Conservation (phyloP, 2,888 invertebrate species). For the Drosophila lacicola region DNA sequence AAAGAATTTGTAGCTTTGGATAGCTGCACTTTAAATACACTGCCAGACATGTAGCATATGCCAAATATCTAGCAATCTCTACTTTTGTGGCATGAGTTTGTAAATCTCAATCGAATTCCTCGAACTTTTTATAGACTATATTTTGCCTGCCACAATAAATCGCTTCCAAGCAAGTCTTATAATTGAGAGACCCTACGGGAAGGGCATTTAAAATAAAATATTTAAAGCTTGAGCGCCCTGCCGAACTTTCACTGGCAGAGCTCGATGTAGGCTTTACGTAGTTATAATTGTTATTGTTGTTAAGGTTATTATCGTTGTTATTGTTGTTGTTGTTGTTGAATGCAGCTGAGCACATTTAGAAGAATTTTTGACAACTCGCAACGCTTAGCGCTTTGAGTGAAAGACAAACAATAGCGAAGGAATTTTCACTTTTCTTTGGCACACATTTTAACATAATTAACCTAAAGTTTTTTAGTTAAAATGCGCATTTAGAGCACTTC, state of each 20-base stretch:
- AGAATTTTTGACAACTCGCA: slow-evolving; percentile 59
- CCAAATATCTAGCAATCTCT: no score
- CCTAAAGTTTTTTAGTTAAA: slow-evolving; percentile 48
- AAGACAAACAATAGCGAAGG: slow-evolving; percentile 44
- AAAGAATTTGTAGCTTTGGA: slow-evolving; percentile 4
- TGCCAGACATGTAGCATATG: neutral
- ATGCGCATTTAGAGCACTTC: slow-evolving; percentile 30
- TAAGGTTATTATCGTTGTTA: neutral
- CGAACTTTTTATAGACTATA: no score
- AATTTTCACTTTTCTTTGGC: slow-evolving; percentile 65
- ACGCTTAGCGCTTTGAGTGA: slow-evolving; percentile 19
- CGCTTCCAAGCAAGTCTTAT: neutral
- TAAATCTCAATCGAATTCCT: no score
- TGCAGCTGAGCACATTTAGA: slow-evolving; percentile 57
- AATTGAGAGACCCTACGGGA: neutral
- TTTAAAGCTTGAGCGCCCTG: slow-evolving; percentile 16
- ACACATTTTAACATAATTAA: slow-evolving; percentile 55
- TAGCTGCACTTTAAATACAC: slow-evolving; percentile 5
- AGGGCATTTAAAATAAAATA: slow-evolving; percentile 13
- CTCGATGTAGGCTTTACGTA: slow-evolving; percentile 47
- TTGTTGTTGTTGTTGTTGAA: slow-evolving; percentile 28
- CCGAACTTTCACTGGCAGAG: slow-evolving; percentile 67
- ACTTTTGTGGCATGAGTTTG: no score
- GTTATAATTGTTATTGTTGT: slow-evolving; percentile 41
- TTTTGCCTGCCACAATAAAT: no score